Evolutionary conservation across 2,888 invertebrate species (phyloP).

Genomic region (Rhaphigaster nebulosa): DNA sequence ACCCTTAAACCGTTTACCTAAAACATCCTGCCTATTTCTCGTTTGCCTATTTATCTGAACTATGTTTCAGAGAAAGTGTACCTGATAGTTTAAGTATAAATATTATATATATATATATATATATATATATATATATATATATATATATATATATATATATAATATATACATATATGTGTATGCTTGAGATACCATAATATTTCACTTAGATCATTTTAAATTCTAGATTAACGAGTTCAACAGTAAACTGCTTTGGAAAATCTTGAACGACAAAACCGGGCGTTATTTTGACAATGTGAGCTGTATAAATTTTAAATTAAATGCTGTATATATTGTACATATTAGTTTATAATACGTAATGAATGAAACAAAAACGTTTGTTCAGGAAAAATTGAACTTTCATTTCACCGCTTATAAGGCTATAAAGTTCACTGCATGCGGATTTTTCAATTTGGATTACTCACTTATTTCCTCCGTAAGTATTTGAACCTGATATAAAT

Average conservation of each 20-base stretch:
- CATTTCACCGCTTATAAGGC: slow-evolving; percentile 2
- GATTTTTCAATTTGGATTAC: neutral
- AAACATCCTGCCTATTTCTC: too few relatives aligned
- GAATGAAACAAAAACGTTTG: neutral
- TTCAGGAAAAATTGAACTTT: neutral
- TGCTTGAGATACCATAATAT: too few relatives aligned
- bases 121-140: too few relatives aligned
- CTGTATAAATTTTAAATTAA: neutral
- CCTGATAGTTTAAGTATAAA: too few relatives aligned
- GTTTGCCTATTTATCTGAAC: too few relatives aligned
- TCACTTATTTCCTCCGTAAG: slow-evolving; percentile 8
- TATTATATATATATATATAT: too few relatives aligned
- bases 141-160: too few relatives aligned
- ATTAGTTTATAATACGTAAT: neutral
- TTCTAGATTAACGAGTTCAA: neutral
- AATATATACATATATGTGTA: too few relatives aligned
- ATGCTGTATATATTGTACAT: neutral
- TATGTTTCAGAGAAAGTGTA: too few relatives aligned
- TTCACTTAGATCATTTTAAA: too few relatives aligned
- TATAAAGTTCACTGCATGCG: neutral
- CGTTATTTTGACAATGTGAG: slow-evolving; percentile 5
- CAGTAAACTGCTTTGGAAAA: neutral
- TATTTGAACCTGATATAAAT: neutral
- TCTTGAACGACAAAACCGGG: neutral
- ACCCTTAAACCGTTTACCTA: too few relatives aligned